Evolutionary conservation across 2,113 vertebrate genomes (phyloP).

Genomic region (Cnemophilus loriae): DNA sequence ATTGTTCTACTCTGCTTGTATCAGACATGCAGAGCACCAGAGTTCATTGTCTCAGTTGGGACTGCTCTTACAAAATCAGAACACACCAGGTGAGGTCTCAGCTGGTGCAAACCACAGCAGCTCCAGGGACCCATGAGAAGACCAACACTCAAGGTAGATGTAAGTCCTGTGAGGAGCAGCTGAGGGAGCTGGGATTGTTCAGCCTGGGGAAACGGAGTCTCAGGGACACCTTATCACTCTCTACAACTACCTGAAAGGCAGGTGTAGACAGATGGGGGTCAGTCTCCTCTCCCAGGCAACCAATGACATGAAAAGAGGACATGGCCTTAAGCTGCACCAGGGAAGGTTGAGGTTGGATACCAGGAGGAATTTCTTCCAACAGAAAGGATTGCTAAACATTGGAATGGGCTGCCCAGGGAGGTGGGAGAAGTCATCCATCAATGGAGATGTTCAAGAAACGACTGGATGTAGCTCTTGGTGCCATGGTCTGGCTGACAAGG

Average conservation of each 20-base stretch:
- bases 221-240: too few species aligned
- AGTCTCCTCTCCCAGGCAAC: neutral
- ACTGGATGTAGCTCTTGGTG: neutral
- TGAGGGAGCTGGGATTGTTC: neutral
- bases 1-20: neutral
- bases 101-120: neutral
- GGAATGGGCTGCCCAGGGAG: neutral
- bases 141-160: neutral
- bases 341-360: neutral
- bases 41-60: neutral
- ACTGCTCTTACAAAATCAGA: neutral
- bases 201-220: neutral
- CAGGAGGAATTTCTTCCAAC: neutral
- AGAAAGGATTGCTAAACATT: neutral
- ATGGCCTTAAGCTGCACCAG: neutral
- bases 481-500: neutral
- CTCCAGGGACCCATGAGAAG: neutral
- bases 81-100: neutral
- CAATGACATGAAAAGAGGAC: fast-evolving
- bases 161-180: neutral
- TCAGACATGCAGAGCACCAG: neutral
- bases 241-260: neutral
- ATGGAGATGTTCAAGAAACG: neutral
- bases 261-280: too few species aligned
- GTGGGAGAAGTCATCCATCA: neutral